Evolutionary conservation across 2,113 vertebrate genomes (phyloP).

Genomic region (Percopsis transmontana): DNA sequence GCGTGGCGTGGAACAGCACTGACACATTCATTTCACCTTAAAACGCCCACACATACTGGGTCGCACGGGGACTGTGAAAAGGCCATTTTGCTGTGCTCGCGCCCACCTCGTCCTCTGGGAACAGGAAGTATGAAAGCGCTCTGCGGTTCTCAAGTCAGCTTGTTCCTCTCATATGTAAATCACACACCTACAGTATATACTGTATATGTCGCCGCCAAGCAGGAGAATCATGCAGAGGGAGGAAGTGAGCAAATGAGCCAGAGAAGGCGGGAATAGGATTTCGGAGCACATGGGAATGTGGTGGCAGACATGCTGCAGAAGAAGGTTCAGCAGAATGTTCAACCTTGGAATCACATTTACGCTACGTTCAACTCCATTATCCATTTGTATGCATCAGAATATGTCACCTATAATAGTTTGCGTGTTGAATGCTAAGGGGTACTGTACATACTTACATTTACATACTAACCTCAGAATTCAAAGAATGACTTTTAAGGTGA

Average conservation of each 20-base stretch:
- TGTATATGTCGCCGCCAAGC: background rate
- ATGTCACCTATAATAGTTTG: too few species aligned
- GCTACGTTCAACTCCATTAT: too few species aligned
- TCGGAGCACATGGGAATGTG: too few species aligned
- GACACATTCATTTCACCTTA: slow-evolving; percentile 15
- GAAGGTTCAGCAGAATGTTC: too few species aligned
- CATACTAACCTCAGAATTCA: too few species aligned
- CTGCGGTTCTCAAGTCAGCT: slow-evolving; percentile 54
- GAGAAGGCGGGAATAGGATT: background rate
- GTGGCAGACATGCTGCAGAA: too few species aligned
- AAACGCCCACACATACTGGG: slow-evolving; percentile 26
- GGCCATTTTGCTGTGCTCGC: slow-evolving; percentile 42
- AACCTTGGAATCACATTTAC: too few species aligned
- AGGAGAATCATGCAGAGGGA: background rate
- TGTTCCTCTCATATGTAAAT: slow-evolving; percentile 56
- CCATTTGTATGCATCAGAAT: too few species aligned
- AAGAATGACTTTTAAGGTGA: too few species aligned
- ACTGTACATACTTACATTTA: too few species aligned
- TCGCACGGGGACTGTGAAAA: slow-evolving; percentile 57
- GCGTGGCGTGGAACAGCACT: background rate
- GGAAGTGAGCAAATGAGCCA: background rate
- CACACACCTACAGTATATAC: slow-evolving; percentile 51
- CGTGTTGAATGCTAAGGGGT: too few species aligned
- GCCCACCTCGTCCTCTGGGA: slow-evolving; percentile 57
- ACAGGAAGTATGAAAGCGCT: slow-evolving; percentile 48